Percentiles rank a stretch among this genome's conserved stretches.
These are phyloP conservation scores for Cavia aperea DNA, from an alignment of 2,113 vertebrate species.

Conservation along the genomic window DNA sequence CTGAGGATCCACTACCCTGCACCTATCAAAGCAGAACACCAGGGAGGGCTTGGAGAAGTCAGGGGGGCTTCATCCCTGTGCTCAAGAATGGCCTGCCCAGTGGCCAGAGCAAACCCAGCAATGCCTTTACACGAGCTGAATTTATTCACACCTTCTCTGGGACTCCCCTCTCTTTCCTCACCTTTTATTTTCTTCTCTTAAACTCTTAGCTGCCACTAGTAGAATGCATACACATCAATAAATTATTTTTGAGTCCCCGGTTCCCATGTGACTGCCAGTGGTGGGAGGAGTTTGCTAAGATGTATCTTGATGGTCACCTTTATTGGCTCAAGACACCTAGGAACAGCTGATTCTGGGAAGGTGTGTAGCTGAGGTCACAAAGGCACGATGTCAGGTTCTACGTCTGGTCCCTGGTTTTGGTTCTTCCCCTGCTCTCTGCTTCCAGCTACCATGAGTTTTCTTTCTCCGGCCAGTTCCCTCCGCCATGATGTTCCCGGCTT, in stretches of 20 bases:
- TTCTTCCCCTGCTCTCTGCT: background rate
- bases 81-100: background rate
- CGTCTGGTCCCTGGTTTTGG: background rate
- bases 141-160: background rate
- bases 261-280: background rate
- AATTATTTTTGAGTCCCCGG: background rate
- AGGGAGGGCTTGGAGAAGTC: background rate
- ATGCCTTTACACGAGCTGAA: too few relatives aligned
- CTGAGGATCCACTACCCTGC: rapidly evolving
- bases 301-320: background rate
- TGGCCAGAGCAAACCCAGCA: too few relatives aligned
- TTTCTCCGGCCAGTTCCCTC: background rate
- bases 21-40: background rate
- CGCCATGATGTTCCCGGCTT: background rate
- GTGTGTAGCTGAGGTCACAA: background rate
- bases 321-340: background rate
- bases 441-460: background rate
- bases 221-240: background rate
- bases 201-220: background rate
- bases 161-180: too few relatives aligned
- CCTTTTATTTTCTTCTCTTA: background rate
- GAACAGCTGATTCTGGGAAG: background rate
- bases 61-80: background rate
- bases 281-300: background rate
- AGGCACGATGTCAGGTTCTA: background rate